These are phyloP conservation scores for Polypterus bichir DNA, from an alignment of 2,113 vertebrate species.

Conservation along the genomic window DNA sequence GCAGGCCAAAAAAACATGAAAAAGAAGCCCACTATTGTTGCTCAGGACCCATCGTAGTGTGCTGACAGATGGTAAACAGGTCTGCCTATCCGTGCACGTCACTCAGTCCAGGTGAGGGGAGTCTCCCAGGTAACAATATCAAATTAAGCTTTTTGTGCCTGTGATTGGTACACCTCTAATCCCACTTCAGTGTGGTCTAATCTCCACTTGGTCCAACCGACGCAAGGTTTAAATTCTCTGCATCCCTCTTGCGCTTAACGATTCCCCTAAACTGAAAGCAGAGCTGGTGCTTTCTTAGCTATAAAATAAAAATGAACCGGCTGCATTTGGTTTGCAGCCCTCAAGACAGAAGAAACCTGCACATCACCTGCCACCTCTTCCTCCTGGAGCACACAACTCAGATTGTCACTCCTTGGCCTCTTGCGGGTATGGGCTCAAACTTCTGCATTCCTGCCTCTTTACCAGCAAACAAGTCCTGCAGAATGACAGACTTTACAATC, in stretches of 20 bases:
- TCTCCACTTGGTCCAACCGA: not conserved
- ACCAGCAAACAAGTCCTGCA: not conserved
- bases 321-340: not conserved
- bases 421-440: not conserved
- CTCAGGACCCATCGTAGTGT: not conserved
- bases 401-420: not conserved
- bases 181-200: not conserved
- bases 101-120: not conserved
- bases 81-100: not conserved
- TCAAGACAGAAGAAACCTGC: not conserved
- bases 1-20: not conserved
- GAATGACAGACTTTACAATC: slow-evolving; percentile 10
- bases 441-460: not conserved
- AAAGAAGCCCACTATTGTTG: not conserved
- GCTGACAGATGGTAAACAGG: too few relatives aligned
- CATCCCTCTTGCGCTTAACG: not conserved
- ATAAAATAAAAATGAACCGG: not conserved
- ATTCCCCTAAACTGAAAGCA: not conserved
- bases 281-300: not conserved
- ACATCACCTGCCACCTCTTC: not conserved
- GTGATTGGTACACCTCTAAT: not conserved
- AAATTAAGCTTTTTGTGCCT: not conserved
- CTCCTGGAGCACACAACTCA: not conserved
- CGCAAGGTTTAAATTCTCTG: not conserved
- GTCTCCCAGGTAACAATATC: slow-evolving; percentile 1